Conservation (phyloP, 2,797 vertebrate genomes). For the Anguilla pacifica region DNA sequence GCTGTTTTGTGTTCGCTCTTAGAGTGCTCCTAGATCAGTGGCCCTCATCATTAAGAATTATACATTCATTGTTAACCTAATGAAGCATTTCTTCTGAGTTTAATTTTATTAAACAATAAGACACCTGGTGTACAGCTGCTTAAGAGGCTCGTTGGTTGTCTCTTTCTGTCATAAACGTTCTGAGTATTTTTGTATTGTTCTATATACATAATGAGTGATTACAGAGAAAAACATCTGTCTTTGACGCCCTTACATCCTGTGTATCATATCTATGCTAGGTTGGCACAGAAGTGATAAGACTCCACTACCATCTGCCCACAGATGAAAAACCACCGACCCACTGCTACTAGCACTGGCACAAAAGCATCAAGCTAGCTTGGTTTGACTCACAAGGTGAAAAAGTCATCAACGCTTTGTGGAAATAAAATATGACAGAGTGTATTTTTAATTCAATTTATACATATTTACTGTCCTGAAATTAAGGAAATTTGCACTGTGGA, state of each 20-base stretch:
- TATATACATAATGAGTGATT: background rate
- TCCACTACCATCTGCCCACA: background rate
- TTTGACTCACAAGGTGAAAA: background rate
- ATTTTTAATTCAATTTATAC: background rate
- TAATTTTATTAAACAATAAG: no score
- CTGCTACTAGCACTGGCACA: background rate
- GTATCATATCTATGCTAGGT: background rate
- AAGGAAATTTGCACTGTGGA: no score
- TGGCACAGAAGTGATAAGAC: background rate
- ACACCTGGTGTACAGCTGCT: no score
- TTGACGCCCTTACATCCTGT: background rate
- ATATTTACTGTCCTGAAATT: background rate
- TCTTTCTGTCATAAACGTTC: no score
- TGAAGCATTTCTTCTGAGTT: background rate
- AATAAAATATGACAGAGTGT: background rate
- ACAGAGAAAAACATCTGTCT: background rate
- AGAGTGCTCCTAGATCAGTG: background rate
- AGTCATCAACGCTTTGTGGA: background rate
- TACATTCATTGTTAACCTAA: background rate
- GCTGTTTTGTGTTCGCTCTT: no score
- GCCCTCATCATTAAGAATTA: background rate
- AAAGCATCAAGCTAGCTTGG: background rate
- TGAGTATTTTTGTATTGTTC: no score
- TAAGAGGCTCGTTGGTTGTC: no score
- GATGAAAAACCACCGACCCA: background rate